Conservation (phyloP, 1,140 invertebrate species). For the Cheumatopsyche charites region DNA sequence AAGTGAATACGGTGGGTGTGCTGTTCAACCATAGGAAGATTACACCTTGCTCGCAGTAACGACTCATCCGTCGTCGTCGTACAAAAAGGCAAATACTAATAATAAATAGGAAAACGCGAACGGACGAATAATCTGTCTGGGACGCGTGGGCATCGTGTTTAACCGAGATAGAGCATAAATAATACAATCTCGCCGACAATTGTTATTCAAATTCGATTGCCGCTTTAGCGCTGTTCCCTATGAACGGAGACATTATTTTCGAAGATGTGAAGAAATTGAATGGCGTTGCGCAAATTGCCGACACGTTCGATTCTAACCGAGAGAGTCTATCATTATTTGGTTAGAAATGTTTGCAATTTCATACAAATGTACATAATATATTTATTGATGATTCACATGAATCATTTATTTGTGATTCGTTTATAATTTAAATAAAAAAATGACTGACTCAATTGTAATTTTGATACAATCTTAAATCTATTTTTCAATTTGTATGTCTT, state of each 20-base stretch:
- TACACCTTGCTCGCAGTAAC: constrained; percentile 25
- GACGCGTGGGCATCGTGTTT: constrained; percentile 41
- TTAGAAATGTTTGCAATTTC: no score
- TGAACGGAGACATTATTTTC: constrained; percentile 19
- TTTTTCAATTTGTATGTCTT: no score
- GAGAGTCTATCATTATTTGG: no score
- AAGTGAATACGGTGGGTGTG: constrained; percentile 26
- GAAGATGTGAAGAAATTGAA: background rate
- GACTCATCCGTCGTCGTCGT: constrained; percentile 1
- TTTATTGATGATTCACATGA: no score
- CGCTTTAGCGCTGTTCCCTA: constrained; percentile 33
- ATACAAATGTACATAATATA: no score
- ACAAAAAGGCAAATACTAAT: background rate
- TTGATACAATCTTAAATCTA: no score
- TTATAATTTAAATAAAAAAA: no score
- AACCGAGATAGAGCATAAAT: constrained; percentile 37
- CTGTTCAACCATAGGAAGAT: constrained; percentile 20
- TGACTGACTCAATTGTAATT: no score
- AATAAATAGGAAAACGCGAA: constrained; percentile 13
- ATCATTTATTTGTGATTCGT: no score
- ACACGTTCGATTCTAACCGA: no score
- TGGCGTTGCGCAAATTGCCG: no score
- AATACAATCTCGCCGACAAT: constrained; percentile 44
- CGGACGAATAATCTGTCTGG: background rate
- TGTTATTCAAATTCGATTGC: constrained; percentile 45